Evolutionary conservation across 2,113 vertebrate species (phyloP), one percentile per base, ranked within the genome.

Genomic region (Ancistrus triradiatus): DNA sequence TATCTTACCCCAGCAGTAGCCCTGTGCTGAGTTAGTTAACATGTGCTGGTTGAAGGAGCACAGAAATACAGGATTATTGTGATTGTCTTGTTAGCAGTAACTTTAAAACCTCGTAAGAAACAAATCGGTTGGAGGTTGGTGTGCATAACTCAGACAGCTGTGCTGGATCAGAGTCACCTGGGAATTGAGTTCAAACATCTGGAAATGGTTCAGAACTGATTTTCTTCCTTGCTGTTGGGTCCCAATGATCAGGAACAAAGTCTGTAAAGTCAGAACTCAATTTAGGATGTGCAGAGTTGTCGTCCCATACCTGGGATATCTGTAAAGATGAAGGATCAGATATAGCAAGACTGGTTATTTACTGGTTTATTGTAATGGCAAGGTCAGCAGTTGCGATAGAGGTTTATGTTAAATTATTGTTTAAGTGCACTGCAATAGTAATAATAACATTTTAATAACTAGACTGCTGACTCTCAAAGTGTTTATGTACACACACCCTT

Each of bases 151-250:
- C 28, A 14, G 37, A 68, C 73, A 75, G 64, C 48, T 75, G 73
- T 71, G 64, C 55, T 68, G 57, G 59, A 72, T 72, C 69, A 71
- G 71, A 72, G 68, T 24, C 11, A 42, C 55, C 48, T 50, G 63
- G 37, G 68, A 43, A 22, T 44, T 35, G 35, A 56, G 37, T 58
- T 61, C 7, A n/a, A 44, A 40, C 73, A 75, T 75, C 64, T 75
- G 73, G 69, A 72, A 68, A 21, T 72, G 50, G 60, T 55, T 64
- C 68, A 64, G 43, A 19, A 8, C 15, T 70, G 58, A 58, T 27
- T 70, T 31, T 27, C 11, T 13, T 56, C 62, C 4, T 11, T 38
- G 52, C n/a, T 28, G 53, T 48, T 8, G 15, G 52, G 6, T 10
- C 28, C 25, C 5, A 43, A 21, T 69, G 27, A 24, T 62, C 11